Evolutionary conservation across 2,888 invertebrate species (phyloP), one percentile per base, ranked within the genome.

Genomic region (Macroteleia sp.): DNA sequence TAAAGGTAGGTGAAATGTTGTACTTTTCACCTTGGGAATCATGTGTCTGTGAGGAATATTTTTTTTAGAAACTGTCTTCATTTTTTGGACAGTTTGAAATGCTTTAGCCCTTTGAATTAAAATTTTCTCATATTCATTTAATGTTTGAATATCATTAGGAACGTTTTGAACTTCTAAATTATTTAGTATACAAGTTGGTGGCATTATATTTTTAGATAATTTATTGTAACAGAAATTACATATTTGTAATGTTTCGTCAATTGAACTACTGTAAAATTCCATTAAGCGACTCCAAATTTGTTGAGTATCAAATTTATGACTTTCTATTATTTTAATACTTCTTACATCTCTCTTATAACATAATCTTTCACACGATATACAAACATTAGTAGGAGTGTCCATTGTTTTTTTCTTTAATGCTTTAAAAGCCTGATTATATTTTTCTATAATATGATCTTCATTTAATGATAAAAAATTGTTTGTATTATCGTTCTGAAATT

Each of bases 1-100:
- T 10, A 89, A 75, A 9, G 89, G 88, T n/a, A 89, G 69, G 82
- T 89, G 88, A 61, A 88, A 88, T 59, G 85, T 85, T 41, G 16
- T 44, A 9, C 44, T 25, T 25, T 25, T 25, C 6, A 25, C 25
- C 6, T 25, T 25, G 3, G 25, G 6, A 25, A 5, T 36, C 22
- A 62, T 77, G 34, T 82, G 67, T 30, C 73, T 78, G 62, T 81
- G 79, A 74, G 87, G 87, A 17, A 86, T 1, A 2, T 61, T 48
- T 10, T 48, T 12, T 85, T 85, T 17, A 79, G 84, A 16, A 89
- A 86, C 9, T 5, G 88, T 83, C 48, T 80, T 82, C 85, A 87
- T 86, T 50, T 44, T 46, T 48, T 79, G 59, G 14, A 89, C 82
- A 6, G 85, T 85, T 80, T 89, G 87, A 78, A 88, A 88, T 1